phyloP scores from a whole-genome alignment of 2,797 vertebrate genomes.

The Perdix hodgsoniae region DNA sequence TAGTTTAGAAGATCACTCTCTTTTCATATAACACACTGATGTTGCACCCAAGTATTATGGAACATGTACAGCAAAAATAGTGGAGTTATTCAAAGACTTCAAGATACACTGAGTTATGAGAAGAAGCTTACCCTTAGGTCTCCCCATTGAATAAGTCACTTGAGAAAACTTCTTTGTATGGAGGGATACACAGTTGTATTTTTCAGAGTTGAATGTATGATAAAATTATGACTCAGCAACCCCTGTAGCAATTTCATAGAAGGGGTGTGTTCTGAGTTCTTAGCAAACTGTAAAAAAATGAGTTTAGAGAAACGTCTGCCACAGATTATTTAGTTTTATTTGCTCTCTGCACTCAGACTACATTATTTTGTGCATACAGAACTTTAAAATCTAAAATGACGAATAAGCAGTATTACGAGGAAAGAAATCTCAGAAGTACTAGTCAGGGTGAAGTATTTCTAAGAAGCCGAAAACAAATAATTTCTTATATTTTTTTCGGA shows the following conservation, averaged over 20 bases:
- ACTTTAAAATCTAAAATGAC: background rate
- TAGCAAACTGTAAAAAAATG: background rate
- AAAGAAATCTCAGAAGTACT: background rate
- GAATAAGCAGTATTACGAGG: background rate
- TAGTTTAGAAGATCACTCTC: background rate
- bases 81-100: background rate
- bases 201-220: background rate
- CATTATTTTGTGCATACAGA: background rate
- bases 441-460: background rate
- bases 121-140: background rate
- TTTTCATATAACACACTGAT: background rate
- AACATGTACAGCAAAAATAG: background rate
- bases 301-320: background rate
- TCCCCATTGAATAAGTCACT: background rate
- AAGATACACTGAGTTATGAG: background rate
- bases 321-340: background rate
- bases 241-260: background rate
- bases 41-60: background rate
- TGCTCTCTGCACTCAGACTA: background rate
- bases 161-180: background rate
- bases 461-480: background rate
- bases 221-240: background rate
- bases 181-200: background rate
- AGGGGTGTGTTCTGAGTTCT: background rate
- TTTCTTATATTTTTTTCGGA: background rate